These are phyloP conservation scores for Coleophora flavipennella DNA, from an alignment of 2,888 invertebrate species.

Conservation along the genomic window DNA sequence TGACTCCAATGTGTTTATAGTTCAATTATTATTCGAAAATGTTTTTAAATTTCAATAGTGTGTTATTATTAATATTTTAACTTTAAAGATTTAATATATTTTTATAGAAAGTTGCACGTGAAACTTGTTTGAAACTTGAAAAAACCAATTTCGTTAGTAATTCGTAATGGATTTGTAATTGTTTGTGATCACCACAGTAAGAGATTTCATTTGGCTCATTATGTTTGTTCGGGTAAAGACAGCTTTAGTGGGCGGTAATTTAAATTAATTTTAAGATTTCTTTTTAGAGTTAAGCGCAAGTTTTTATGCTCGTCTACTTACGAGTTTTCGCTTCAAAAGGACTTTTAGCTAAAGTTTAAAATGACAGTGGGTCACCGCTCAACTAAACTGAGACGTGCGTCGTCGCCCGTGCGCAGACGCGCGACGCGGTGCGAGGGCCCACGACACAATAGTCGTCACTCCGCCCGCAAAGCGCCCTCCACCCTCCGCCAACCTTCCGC, in stretches of 20 bases:
- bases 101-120: slow-evolving; percentile 65
- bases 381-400: no score
- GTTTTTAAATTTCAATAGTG: no score
- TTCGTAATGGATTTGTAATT: slow-evolving; percentile 25
- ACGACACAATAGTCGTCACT: no score
- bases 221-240: slow-evolving; percentile 33
- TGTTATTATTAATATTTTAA: slow-evolving; percentile 51
- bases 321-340: no score
- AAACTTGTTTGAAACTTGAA: slow-evolving; percentile 45
- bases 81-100: slow-evolving; percentile 70
- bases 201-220: slow-evolving; percentile 12
- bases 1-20: slow-evolving; percentile 1
- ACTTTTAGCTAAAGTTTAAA: no score
- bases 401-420: no score
- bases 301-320: not conserved
- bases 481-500: no score
- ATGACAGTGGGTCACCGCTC: no score
- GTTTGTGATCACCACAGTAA: slow-evolving; percentile 21
- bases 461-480: no score
- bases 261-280: slow-evolving; percentile 47
- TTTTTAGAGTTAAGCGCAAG: slow-evolving; percentile 42
- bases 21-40: no score
- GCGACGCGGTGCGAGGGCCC: no score
- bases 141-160: slow-evolving; percentile 60
- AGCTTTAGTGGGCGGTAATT: slow-evolving; percentile 48